Evolutionary conservation across 2,113 vertebrate genomes (phyloP).

Genomic region (Isurus oxyrinchus): DNA sequence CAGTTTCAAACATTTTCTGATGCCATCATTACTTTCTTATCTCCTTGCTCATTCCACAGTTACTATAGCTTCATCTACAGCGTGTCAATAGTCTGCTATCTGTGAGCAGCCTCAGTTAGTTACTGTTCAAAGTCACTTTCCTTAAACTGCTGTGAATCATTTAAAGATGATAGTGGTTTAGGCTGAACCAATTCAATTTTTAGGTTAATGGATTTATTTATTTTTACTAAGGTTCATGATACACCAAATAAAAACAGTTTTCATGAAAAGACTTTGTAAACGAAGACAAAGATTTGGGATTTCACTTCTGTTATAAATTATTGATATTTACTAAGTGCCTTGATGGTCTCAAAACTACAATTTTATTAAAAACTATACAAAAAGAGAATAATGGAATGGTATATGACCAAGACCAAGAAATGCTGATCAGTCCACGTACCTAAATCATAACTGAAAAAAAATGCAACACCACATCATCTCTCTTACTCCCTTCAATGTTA

Average conservation of each 20-base stretch:
- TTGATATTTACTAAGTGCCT: background rate
- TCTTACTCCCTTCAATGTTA: no score
- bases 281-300: conserved; percentile 3
- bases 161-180: conserved; percentile 64
- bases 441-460: background rate
- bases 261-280: background rate
- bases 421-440: background rate
- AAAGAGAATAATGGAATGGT: background rate
- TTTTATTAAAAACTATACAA: background rate
- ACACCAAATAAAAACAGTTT: background rate
- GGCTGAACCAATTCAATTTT: conserved; percentile 65
- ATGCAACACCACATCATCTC: background rate
- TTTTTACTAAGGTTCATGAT: background rate
- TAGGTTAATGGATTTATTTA: conserved; percentile 33
- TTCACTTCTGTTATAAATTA: background rate
- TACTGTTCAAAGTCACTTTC: conserved; percentile 70
- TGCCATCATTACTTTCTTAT: conserved; percentile 52
- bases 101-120: conserved; percentile 54
- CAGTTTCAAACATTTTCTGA: conserved; percentile 50
- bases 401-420: background rate
- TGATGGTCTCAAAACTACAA: background rate
- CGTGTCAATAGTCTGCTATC: conserved; percentile 27
- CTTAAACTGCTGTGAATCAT: conserved; percentile 73
- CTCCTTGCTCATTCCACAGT: conserved; percentile 35
- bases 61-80: conserved; percentile 48